Base-by-base conservation (phyloP, 1,140 invertebrate genomes). In the Cyrtorhinus lividipennis region DNA sequence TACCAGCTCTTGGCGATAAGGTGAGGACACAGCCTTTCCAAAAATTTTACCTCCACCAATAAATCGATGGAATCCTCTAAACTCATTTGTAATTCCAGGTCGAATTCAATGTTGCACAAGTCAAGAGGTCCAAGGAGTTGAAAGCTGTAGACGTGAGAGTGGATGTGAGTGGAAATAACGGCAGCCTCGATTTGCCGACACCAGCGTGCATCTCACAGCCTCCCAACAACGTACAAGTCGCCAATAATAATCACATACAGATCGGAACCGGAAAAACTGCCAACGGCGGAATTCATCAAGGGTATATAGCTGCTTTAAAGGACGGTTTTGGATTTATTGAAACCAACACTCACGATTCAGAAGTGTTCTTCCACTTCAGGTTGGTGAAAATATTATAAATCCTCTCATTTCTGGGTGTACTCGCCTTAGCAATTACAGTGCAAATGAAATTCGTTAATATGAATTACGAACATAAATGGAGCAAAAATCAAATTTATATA, bases 321-420 rank as follows among this genome's bases (percentile, higher is more conserved):
- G 94, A 98, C 71, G 90, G 89, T 64, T 98, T 95, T 79, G 94
- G 95, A 23, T 98, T 98, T 73, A 97, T 98, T 69, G 94, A 98
- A 77, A 93, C 91, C 30, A 78, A 88, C 56, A 86, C 92, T 67
- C 92, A 95, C 71, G 89, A 94, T 69, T 87, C 88, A 74, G 95
- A 97, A 81, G 90, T 98, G 66, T 97, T 96, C 81, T 96, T 96
- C 74, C 93, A 96, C 77, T 97, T 91, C 76, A 94, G 90, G 88
- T 91, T 73, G 72, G 64, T 44, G 38, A 68, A 56, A n/a, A 12
- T 2, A 63, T 30, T 15, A 30, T 5, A 5, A 64, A 8, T 59
- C 18, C 59, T 24, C 24, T 25, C 46, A 24, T 66, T 59, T 59
- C 23, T 1, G n/a, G n/a, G n/a, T n/a, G n/a, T n/a, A n/a, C n/a